Base-by-base conservation (phyloP, 2,113 vertebrate genomes). In the Gracilinanus agilis region DNA sequence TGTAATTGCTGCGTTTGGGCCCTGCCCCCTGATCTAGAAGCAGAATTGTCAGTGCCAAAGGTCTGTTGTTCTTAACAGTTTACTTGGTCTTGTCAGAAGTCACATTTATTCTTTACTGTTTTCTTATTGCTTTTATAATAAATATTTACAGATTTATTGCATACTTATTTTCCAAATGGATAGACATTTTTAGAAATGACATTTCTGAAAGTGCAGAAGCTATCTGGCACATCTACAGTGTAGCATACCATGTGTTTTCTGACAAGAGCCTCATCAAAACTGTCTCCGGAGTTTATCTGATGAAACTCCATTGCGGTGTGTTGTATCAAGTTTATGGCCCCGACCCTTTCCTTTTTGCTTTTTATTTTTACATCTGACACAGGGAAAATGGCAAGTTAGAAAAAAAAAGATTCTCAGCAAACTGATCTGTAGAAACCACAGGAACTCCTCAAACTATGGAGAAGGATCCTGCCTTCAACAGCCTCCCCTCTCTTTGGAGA, bases 71-170 rank as follows among this genome's bases (percentile, higher is more conserved):
- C 44, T 53, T 97, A 97, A 97, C 97, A 97, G 97, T 97, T 98
- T 96, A 93, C 13, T 55, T n/a, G 19, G 97, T 95, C 97, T 96
- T 97, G 97, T 97, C 97, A 97, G 95, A 96, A 97, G 49, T 92
- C 61, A 54, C 92, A 75, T 93, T 97, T 94, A 54, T 96, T 96
- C 97, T 97, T 97, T 98, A 97, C 97, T 97, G 95, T 97, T 97
- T 98, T 97, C 96, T 97, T 98, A 98, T 98, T 98, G 97, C 97
- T 95, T 97, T 98, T 97, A 97, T 97, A 98, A 98, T 97, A 98
- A 98, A 98, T 98, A 98, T 98, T 98, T 98, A 98, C 97, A 97
- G 97, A 97, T 97, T 97, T 96, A 91, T 96, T 97, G 90, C 93
- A 96, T 97, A 96, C 54, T 92, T 96, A 93, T 97, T 98, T 97